Evolutionary conservation across 2,113 vertebrate species (phyloP).

Genomic region (Physeter macrocephalus): DNA sequence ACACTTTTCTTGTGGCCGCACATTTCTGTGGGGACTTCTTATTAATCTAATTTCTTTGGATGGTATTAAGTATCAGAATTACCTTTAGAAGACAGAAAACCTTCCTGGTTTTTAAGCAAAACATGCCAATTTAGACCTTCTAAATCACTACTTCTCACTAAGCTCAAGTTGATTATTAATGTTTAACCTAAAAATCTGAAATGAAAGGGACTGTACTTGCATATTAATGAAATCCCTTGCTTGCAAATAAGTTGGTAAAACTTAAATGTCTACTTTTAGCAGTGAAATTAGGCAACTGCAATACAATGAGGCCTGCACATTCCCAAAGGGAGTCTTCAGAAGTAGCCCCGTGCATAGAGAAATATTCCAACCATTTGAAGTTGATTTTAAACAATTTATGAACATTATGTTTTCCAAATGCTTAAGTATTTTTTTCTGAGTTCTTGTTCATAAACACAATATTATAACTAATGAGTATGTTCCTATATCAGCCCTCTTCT

Average conservation of each 20-base stretch:
- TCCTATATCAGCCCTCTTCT: neutral
- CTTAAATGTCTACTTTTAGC: constrained; percentile 40
- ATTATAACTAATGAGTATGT: neutral
- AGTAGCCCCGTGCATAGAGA: neutral
- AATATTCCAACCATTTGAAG: neutral
- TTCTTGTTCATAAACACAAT: constrained; percentile 5
- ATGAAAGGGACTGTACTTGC: neutral
- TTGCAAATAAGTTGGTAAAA: constrained; percentile 16
- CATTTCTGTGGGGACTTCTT: neutral
- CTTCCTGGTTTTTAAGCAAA: constrained; percentile 10
- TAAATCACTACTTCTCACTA: constrained; percentile 24
- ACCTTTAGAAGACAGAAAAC: constrained; percentile 2
- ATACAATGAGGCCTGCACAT: neutral
- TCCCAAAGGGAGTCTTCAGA: neutral
- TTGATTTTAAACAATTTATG: constrained; percentile 14
- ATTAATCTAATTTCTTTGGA: neutral
- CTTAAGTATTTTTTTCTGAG: neutral
- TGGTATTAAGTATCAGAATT: constrained; percentile 17
- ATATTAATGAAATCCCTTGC: constrained; percentile 4
- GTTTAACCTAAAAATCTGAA: neutral
- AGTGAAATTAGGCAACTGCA: neutral
- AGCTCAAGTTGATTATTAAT: neutral
- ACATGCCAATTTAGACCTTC: neutral
- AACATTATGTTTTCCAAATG: neutral
- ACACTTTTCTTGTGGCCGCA: neutral